Percentiles rank a stretch among this genome's conserved stretches.
These are phyloP conservation scores for Murina feae DNA, from an alignment of 2,113 vertebrate genomes.

Conservation along the genomic window DNA sequence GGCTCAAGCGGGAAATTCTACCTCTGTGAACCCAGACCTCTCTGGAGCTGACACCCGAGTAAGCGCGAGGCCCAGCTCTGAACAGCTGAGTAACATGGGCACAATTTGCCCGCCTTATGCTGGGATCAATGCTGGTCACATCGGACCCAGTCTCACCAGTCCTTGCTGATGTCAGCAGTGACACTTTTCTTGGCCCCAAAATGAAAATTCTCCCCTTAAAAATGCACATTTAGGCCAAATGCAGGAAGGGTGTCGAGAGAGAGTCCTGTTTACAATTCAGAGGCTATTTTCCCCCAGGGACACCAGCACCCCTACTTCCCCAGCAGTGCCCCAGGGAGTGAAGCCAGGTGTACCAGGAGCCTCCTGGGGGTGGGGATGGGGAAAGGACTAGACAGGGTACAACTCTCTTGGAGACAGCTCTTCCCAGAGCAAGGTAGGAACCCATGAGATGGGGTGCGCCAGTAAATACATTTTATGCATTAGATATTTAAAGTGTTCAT, in stretches of 20 bases:
- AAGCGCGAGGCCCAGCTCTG: not conserved
- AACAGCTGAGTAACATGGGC: not conserved
- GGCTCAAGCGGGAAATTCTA: not conserved
- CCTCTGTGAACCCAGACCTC: not conserved
- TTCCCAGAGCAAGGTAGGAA: not conserved
- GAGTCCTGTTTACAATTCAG: not conserved
- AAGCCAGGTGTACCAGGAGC: not conserved
- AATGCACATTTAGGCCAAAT: not conserved
- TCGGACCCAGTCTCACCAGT: not conserved
- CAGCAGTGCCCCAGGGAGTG: not conserved
- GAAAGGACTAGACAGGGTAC: not conserved
- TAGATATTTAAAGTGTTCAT: not conserved
- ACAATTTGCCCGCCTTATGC: not conserved
- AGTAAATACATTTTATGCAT: not conserved
- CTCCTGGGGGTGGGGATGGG: fast-evolving
- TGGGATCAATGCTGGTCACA: not conserved
- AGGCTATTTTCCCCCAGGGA: not conserved
- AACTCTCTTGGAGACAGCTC: not conserved
- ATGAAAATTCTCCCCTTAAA: not conserved
- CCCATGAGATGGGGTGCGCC: not conserved
- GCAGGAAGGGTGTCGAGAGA: not conserved
- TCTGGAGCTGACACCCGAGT: not conserved
- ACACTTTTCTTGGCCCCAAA: not conserved
- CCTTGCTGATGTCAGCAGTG: no score
- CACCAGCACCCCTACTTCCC: not conserved